Evolutionary conservation across 2,797 vertebrate genomes (phyloP), one percentile per base, ranked within the genome.

Genomic region (Fistularia tabacaria): DNA sequence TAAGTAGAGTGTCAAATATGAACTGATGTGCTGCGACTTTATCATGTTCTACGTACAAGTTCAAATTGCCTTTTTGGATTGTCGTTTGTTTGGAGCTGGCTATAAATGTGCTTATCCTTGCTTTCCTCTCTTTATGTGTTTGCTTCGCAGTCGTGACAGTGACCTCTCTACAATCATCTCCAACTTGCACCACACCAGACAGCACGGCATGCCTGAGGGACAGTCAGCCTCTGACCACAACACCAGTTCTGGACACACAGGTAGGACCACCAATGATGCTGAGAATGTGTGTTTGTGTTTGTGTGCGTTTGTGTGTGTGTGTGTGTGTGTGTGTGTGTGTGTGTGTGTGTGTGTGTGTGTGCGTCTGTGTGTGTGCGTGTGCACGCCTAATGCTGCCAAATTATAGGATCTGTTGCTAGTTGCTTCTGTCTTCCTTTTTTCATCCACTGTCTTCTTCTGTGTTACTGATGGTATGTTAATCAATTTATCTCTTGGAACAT

Each of bases 161-260:
- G 92, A 93, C 82, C 94, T 98, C 41, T 94, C 95, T 74, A 91
- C 92, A 78, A 95, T 99, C 91, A 92, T 98, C 89, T 95, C 95
- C 89, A 98, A 90, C 77, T 90, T 98, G 79, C 96, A 95, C 71
- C 94, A 94, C 87, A 95, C 91, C 81, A 92, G 93, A 79, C 95
- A 94, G 80, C 94, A 95, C 92, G 93, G 93, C 73, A 96, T 97
- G 95, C 95, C 96, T 38, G 96, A 99, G 89, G 91, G 85, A 81
- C 94, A 94, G 88, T 90, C 91, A 82, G 92, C 89, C 80, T 92
- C 94, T 40, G 94, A 97, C 67, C 92, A 93, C 91, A 92, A 89
- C 88, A 77, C 90, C 49, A 89, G 89, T 82, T 85, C 94, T 54
- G 90, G 92, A 87, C 91, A 93, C 62, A 80, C 95, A 93, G 97